Evolutionary conservation across 2,113 vertebrate species (phyloP), one percentile per base, ranked within the genome.

Genomic region (Pimephales promelas): DNA sequence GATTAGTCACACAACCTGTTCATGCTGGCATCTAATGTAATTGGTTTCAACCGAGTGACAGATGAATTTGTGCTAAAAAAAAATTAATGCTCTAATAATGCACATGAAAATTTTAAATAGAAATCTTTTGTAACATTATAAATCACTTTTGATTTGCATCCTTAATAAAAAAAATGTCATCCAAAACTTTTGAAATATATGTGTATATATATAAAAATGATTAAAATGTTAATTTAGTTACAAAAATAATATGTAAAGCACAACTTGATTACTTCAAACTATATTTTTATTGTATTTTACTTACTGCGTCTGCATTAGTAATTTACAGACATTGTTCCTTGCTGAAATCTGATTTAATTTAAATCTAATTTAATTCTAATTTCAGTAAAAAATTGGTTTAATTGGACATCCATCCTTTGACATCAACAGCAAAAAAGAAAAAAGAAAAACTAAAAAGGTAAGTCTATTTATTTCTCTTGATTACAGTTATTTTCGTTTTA

Each of bases 1-100:
- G 4, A 26, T 61, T 24, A 26, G 24, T 13, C n/a, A 26, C 10
- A 24, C n/a, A 26, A 20, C n/a, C n/a, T 7, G 56, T 24, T 24
- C n/a, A n/a, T 59, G n/a, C 4, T 59, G n/a, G 57, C n/a, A 26
- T 26, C 24, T 5, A 13, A 61, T 62, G 13, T 61, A 61, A 61
- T 13, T 62, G 11, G 59, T 62, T 62, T 28, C 11, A 62, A 62
- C 26, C 13, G 28, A 62, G 59, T 62, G 59, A 62, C 59, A 14
- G 57, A 61, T 62, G 59, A 62, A 62, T 62, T 61, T 61, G 24
- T 61, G 57, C 57, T 61, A 61, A 61, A 54, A 61, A 61, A 61
- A 54, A 61, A 61, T 26, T 26, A 61, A 61, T 1, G 57, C 57
- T 26, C 24, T 61, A 61, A 14, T 28, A 54, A 22, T 8, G 18